phyloP scores from a whole-genome alignment of 1,140 invertebrate genomes.

The Dendroctonus valens region DNA sequence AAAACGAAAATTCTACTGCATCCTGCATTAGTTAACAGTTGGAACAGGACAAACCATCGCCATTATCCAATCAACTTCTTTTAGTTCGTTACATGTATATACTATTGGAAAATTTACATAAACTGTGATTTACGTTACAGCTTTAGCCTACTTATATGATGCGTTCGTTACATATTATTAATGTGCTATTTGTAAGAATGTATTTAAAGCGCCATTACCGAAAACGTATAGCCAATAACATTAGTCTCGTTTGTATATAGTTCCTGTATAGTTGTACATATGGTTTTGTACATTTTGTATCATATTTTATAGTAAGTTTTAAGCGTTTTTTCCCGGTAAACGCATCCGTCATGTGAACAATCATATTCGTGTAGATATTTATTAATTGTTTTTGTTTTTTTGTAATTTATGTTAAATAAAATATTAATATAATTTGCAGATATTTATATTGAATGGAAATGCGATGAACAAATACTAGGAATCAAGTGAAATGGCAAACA shows the following conservation, averaged over 20 bases:
- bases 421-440: neutral
- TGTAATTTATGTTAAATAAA: constrained; percentile 17
- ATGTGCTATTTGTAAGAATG: no score
- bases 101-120: no score
- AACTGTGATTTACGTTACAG: no score
- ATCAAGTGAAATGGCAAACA: neutral
- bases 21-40: no score
- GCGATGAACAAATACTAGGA: neutral
- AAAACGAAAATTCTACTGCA: no score
- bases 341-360: constrained; percentile 6
- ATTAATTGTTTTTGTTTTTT: constrained; percentile 17
- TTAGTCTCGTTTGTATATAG: constrained; percentile 5
- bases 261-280: constrained; percentile 2
- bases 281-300: constrained; percentile 14
- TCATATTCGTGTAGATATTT: constrained; percentile 18
- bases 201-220: no score
- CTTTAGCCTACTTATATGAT: no score
- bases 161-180: no score
- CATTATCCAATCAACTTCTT: no score
- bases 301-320: constrained; percentile 10
- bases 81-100: no score
- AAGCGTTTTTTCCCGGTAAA: neutral
- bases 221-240: no score
- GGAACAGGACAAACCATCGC: no score
- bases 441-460: neutral